Conservation (phyloP, 2,888 invertebrate genomes). For the Stenotaenia linearis region DNA sequence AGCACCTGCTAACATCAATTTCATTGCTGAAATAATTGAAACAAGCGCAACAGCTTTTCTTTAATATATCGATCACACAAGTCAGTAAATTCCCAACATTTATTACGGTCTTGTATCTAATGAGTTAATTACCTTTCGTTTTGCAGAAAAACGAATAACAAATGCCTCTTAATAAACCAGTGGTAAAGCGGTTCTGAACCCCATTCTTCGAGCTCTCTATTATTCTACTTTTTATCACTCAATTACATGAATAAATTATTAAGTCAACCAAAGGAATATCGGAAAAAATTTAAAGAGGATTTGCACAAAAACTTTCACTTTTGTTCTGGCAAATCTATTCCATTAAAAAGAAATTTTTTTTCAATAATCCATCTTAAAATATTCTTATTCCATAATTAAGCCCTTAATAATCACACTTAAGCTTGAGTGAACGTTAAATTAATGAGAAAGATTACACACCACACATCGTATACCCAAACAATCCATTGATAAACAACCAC, state of each 20-base stretch:
- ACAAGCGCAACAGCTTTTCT: not conserved
- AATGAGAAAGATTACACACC: not conserved
- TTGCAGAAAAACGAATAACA: not conserved
- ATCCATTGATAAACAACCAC: not conserved
- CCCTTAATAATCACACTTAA: not conserved
- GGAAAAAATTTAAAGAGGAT: not conserved
- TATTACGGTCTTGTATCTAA: not conserved
- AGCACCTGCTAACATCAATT: not conserved
- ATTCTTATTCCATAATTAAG: not conserved
- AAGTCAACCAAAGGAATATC: not conserved
- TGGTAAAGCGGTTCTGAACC: not conserved
- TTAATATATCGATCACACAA: not conserved
- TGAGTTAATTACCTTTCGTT: not conserved
- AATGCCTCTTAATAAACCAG: not conserved
- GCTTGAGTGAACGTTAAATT: not conserved
- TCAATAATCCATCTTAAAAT: not conserved
- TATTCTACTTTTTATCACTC: not conserved
- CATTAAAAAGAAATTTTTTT: not conserved
- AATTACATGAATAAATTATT: not conserved
- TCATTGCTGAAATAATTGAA: not conserved
- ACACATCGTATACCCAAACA: not conserved
- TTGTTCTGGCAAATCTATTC: not conserved
- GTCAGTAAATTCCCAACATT: not conserved
- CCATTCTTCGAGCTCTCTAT: not conserved
- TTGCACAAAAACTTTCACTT: not conserved